These are phyloP conservation scores for Pao palembangensis DNA, from an alignment of 2,113 vertebrate genomes.

Conservation along the genomic window DNA sequence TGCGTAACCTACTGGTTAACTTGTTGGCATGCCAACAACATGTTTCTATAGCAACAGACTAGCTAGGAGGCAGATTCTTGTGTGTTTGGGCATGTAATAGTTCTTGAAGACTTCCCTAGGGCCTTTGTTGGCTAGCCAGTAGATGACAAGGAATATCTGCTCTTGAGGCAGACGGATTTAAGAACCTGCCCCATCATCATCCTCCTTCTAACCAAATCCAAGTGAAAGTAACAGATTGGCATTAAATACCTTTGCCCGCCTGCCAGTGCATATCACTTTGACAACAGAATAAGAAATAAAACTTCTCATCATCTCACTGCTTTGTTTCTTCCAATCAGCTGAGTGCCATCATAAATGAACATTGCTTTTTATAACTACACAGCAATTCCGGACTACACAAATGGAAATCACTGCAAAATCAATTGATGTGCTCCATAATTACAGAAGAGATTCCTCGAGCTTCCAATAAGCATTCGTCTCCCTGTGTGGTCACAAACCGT, in stretches of 20 bases:
- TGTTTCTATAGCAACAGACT: slow-evolving; percentile 66
- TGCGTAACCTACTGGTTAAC: slow-evolving; percentile 22
- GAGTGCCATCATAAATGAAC: slow-evolving; percentile 36
- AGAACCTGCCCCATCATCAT: not conserved
- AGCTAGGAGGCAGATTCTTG: slow-evolving; percentile 37
- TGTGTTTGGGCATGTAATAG: slow-evolving; percentile 29
- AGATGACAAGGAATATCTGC: slow-evolving; percentile 28
- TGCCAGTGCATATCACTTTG: not conserved
- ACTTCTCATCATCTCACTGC: slow-evolving; percentile 25
- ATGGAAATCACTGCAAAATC: slow-evolving; percentile 61
- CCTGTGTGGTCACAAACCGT: slow-evolving; percentile 52
- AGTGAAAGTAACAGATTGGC: not conserved
- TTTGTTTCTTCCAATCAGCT: slow-evolving; percentile 34
- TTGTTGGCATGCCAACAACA: slow-evolving; percentile 65
- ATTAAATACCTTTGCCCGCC: not conserved
- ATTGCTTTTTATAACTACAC: slow-evolving; percentile 38
- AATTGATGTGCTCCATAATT: slow-evolving; percentile 48
- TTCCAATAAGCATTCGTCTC: slow-evolving; percentile 54
- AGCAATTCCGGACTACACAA: slow-evolving; percentile 31
- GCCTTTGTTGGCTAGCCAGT: slow-evolving; percentile 12
- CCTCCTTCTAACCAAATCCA: not conserved
- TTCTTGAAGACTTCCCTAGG: slow-evolving; percentile 24
- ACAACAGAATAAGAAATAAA: slow-evolving; percentile 37
- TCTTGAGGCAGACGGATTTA: slow-evolving; percentile 7
- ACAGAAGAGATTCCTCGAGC: slow-evolving; percentile 44